Evolutionary conservation across 2,113 vertebrate species (phyloP), one percentile per base, ranked within the genome.

Genomic region (Alouatta palliata): DNA sequence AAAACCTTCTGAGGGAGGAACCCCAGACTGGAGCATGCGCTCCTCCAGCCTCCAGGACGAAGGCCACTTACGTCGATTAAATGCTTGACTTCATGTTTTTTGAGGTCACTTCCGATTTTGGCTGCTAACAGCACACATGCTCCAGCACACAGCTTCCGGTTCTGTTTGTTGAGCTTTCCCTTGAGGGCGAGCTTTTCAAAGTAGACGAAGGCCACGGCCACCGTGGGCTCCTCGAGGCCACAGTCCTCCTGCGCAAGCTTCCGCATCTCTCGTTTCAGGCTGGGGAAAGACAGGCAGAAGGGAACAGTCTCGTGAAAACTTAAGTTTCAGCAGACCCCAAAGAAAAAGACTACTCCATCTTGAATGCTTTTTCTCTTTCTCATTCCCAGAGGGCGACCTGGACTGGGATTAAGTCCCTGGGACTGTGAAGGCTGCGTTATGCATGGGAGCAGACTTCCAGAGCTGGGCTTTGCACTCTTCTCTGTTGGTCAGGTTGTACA

Each of bases 181-280:
- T 99, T 99, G 97, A 99, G 99, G 92, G 99, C 99, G 0, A 99
- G 99, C 98, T 99, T 99, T 98, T 99, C 99, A 81, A 99, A 99
- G 99, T 99, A 99, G 98, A 99, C 99, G 54, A 99, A 99, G 66
- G 99, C 99, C 99, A 99, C 99, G 97, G 99, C 99, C 93, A 99
- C 99, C 0, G 99, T 99, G 79, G 99, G 99, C 95, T 99, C 99
- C 98, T 99, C 99, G 2, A 99, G 99, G 79, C 99, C 99, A 89
- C 99, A 99, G 79, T 99, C 99, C 89, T 99, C 99, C 98, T 99
- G 99, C 14, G 99, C 99, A 47, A 99, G 98, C 98, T 99, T 99
- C 92, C 99, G 99, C 98, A 99, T 99, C 98, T 99, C 99, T 90
- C 99, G 99, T 98, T 99, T 99, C 98, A 99, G 98, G 97, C 99